Conservation (phyloP, 2,797 vertebrate genomes). For the Catostomus latipinnis region DNA sequence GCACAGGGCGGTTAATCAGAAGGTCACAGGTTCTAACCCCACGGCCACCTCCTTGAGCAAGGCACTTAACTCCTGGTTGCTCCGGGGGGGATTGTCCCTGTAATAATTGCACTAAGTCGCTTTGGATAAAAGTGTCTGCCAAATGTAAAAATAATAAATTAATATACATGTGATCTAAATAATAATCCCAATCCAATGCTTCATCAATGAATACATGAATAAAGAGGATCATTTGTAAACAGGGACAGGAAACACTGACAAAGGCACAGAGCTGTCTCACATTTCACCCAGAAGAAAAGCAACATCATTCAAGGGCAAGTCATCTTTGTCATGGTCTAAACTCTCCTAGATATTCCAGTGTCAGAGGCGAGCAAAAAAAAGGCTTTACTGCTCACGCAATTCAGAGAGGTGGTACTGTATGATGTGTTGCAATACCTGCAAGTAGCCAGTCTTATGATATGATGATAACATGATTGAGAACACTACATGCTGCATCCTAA, state of each 20-base stretch:
- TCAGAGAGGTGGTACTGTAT: no score
- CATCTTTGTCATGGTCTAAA: conserved; percentile 21
- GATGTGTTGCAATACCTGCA: no score
- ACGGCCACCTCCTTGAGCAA: no score
- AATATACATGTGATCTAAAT: no score
- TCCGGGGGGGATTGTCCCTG: no score
- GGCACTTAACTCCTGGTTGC: no score
- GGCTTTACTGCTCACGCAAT: no score
- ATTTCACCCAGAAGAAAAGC: conserved; percentile 21
- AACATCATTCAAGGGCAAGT: background rate
- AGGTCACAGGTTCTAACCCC: no score
- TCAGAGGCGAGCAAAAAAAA: background rate
- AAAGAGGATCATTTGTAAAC: conserved; percentile 4
- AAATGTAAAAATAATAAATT: no score
- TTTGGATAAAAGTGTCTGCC: no score
- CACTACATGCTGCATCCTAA: conserved; percentile 10
- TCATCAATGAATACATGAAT: conserved; percentile 9
- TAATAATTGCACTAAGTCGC: no score
- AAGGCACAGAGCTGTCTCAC: conserved; percentile 7
- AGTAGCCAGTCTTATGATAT: background rate
- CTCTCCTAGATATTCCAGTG: conserved; percentile 27
- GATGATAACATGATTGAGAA: background rate
- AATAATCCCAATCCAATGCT: background rate
- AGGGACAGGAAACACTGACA: conserved; percentile 10
- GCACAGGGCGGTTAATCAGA: no score